A percentile compares a stretch with the other conserved stretches of the same genome.
These are phyloP conservation scores for Oplegnathus fasciatus DNA, from an alignment of 2,113 vertebrate species.

Conservation along the genomic window DNA sequence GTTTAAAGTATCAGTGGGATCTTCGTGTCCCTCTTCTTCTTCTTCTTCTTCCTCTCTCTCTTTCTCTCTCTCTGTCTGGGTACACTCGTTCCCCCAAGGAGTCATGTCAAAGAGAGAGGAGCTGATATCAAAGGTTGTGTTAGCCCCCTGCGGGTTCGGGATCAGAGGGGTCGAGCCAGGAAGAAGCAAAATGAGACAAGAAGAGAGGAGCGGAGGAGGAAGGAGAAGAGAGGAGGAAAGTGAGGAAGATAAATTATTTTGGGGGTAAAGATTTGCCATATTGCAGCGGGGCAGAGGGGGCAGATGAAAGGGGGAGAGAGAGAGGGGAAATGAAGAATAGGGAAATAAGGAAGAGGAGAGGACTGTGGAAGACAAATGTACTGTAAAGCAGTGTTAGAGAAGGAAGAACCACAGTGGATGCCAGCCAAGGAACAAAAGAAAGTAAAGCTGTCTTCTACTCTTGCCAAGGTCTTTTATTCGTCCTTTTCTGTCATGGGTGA, in stretches of 20 bases:
- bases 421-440: neutral
- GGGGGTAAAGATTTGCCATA: constrained; percentile 28
- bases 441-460: constrained; percentile 20
- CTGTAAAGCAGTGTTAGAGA: neutral
- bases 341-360: neutral
- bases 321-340: neutral
- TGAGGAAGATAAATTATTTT: constrained; percentile 24
- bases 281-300: constrained; percentile 21
- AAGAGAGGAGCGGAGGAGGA: constrained; percentile 3
- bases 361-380: constrained; percentile 2
- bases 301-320: constrained; percentile 22
- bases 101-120: constrained; percentile 42
- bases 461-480: constrained; percentile 27
- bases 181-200: constrained; percentile 30
- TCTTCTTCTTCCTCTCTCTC: neutral
- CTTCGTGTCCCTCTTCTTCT: neutral
- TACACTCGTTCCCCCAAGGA: constrained; percentile 36
- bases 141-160: constrained; percentile 4
- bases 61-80: constrained; percentile 12
- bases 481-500: constrained; percentile 32
- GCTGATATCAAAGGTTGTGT: constrained; percentile 61
- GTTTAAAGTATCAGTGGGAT: constrained; percentile 47
- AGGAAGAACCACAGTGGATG: neutral
- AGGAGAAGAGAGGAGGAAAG: constrained; percentile 9
- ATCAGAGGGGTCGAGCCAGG: constrained; percentile 57